Percentiles rank a stretch among this genome's conserved stretches.
Conservation (phyloP, 2,797 vertebrate species). For the Hozukius guyotensis region DNA sequence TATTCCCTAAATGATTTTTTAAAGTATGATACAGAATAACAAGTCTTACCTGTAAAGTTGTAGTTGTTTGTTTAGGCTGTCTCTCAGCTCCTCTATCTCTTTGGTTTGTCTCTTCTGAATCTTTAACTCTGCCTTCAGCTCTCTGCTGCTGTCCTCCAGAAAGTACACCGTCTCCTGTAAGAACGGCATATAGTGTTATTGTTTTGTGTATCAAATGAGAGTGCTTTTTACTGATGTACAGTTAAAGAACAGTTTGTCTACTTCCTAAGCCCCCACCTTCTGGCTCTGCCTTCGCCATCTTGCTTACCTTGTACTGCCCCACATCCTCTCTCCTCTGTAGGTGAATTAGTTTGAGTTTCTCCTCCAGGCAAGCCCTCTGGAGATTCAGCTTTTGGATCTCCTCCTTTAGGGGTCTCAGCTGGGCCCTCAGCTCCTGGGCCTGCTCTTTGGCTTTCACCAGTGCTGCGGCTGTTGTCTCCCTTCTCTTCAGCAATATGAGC, state of each 20-base stretch:
- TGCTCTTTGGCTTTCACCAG: constrained; percentile 86
- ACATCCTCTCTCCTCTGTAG: constrained; percentile 88
- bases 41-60: constrained; percentile 86
- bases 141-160: constrained; percentile 89
- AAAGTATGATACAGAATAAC: not conserved
- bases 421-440: constrained; percentile 85
- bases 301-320: constrained; percentile 88
- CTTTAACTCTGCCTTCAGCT: constrained; percentile 87
- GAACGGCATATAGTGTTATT: not conserved
- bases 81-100: constrained; percentile 88
- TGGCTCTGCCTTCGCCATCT: not conserved
- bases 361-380: constrained; percentile 88
- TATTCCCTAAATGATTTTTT: not conserved
- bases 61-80: constrained; percentile 85
- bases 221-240: not conserved
- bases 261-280: not conserved
- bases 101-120: constrained; percentile 91
- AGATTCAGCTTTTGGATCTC: constrained; percentile 85
- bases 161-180: constrained; percentile 86
- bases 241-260: not conserved
- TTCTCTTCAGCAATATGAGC: constrained; percentile 87
- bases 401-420: constrained; percentile 86
- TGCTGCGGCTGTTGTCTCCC: constrained; percentile 82
- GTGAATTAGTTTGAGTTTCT: constrained; percentile 86
- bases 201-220: not conserved